Conservation (phyloP, 53 echinoderm and acorn worm genomes). For the Apostichopus leukothele region DNA sequence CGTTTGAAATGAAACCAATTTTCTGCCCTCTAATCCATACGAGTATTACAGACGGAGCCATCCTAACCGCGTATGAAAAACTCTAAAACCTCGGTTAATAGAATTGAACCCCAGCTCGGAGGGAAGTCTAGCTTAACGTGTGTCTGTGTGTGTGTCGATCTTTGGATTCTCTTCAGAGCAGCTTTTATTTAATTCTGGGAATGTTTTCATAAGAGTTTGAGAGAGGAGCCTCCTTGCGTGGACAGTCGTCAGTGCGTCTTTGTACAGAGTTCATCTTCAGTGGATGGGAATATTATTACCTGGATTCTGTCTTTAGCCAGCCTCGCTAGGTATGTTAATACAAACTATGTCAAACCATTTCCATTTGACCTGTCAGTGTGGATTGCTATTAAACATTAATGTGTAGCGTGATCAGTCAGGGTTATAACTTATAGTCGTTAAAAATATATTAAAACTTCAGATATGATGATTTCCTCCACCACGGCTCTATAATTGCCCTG, state of each 20-base stretch:
- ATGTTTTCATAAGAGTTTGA: constrained; percentile 7
- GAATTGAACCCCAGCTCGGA: background rate
- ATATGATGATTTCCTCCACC: background rate
- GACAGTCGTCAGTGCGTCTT: background rate
- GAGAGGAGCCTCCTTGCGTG: no score
- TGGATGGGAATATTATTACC: background rate
- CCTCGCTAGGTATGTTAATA: background rate
- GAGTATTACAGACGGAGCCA: background rate
- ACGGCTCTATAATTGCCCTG: no score
- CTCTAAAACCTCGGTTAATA: constrained; percentile 2
- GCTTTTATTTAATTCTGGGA: constrained; percentile 26
- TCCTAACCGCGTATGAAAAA: background rate
- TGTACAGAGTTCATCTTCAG: background rate
- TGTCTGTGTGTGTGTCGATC: background rate
- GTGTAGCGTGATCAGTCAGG: background rate
- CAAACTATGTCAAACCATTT: background rate
- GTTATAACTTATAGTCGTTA: background rate
- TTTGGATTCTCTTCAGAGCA: background rate
- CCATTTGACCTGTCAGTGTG: background rate
- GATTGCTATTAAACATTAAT: background rate
- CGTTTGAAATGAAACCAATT: background rate
- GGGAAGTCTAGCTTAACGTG: background rate
- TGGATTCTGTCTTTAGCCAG: background rate
- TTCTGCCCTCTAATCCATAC: background rate
- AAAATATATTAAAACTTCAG: background rate